Evolutionary conservation across 2,888 invertebrate genomes (phyloP), one percentile per base, ranked within the genome.

Genomic region (Drosophila anomalipes): DNA sequence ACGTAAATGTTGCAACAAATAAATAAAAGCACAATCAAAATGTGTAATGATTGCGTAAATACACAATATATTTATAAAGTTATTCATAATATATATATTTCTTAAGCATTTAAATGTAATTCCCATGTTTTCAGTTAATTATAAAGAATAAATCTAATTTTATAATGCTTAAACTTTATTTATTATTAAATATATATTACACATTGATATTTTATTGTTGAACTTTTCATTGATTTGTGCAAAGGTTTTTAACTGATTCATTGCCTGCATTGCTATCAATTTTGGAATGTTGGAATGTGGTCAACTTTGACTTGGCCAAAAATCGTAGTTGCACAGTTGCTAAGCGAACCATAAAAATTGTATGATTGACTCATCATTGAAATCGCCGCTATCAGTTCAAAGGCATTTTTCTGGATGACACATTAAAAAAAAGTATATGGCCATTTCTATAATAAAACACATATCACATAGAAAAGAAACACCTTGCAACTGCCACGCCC

Each of bases 401-500:
- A 56, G 49, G 32, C 63, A 77, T 77, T 69, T 66, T 77, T 62
- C 61, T 77, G 73, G 73, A 64, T 81, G 79, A 79, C 81, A 81
- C 79, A 79, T 69, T 53, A 76, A 1, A 33, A 75, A 32, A 28
- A n/a, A 53, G 37, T 44, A 60, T 49, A 26, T 28, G 41, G 64
- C 63, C 64, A 81, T 70, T 70, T 70, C 78, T 77, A 81, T 74
- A 70, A 73, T 28, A 28, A 28, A 28, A 0, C 28, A 28, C 28
- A 5, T 28, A 28, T 0, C 33, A 62, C 59, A 67, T 37, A 5
- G 44, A 47, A 7, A 22, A 16, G 16, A 4, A 16, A 9, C 35
- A 28, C 26, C 10, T 81, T 81, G 64, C n/a, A 37, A 41, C 9
- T 32, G 47, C n/a, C 30, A 30, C 19, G 16, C 12, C 41, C 32